A percentile compares a stretch with the other conserved stretches of the same genome.
Evolutionary conservation across 2,888 invertebrate genomes (phyloP).

Genomic region (Operophtera brumata): DNA sequence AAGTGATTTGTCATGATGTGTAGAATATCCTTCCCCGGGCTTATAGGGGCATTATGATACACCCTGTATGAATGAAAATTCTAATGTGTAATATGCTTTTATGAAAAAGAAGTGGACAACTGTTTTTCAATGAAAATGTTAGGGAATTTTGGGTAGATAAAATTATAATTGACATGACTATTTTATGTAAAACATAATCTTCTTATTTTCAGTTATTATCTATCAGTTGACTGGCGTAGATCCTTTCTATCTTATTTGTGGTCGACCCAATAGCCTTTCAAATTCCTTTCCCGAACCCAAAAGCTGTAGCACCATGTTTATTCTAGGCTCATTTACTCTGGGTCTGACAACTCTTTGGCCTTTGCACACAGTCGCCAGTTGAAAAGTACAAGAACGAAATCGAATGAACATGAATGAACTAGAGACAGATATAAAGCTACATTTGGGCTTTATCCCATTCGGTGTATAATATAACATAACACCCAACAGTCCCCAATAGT

Average conservation of each 20-base stretch:
- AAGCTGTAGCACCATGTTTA: neutral
- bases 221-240: neutral
- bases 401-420: too few relatives aligned
- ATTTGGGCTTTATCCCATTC: too few relatives aligned
- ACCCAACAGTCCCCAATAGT: too few relatives aligned
- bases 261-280: neutral
- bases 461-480: too few relatives aligned
- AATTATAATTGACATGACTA: neutral
- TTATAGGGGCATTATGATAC: too few relatives aligned
- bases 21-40: too few relatives aligned
- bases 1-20: too few relatives aligned
- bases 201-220: constrained; percentile 5
- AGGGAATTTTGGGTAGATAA: neutral
- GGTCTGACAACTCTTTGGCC: too few relatives aligned
- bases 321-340: neutral
- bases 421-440: too few relatives aligned
- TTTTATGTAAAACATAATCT: neutral
- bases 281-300: neutral
- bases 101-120: constrained; percentile 24
- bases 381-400: too few relatives aligned
- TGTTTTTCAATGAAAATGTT: neutral
- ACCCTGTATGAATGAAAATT: constrained; percentile 12
- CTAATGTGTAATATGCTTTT: constrained; percentile 17
- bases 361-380: too few relatives aligned
- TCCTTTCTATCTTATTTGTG: neutral